These are phyloP conservation scores for Polyommatus icarus DNA, from an alignment of 2,888 invertebrate genomes.

Conservation along the genomic window DNA sequence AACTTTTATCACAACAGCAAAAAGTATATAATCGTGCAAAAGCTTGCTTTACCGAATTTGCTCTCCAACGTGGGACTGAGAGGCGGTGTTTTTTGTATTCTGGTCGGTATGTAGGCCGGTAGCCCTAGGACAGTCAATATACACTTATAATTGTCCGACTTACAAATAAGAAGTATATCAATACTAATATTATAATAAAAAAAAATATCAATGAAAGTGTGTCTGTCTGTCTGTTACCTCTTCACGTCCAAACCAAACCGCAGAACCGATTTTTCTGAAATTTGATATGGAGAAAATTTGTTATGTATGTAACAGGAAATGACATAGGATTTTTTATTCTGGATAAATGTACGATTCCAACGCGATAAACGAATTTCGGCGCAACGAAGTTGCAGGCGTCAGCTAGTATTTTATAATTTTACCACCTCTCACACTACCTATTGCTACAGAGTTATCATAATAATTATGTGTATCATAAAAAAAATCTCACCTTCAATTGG, in stretches of 20 bases:
- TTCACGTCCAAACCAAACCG: too few relatives aligned
- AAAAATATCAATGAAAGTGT: too few relatives aligned
- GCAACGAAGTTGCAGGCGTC: too few relatives aligned
- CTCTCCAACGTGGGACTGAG: constrained; percentile 64
- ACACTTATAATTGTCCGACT: constrained; percentile 33
- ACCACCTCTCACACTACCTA: background rate
- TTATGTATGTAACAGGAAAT: too few relatives aligned
- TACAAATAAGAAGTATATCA: background rate
- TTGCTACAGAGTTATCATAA: background rate
- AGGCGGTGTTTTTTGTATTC: constrained; percentile 66
- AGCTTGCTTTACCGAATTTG: constrained; percentile 66
- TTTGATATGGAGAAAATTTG: too few relatives aligned
- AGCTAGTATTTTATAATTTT: too few relatives aligned
- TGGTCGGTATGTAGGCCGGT: constrained; percentile 69
- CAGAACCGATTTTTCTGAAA: too few relatives aligned
- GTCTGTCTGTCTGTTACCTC: too few relatives aligned
- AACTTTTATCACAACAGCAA: background rate
- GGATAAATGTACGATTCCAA: too few relatives aligned
- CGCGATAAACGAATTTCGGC: too few relatives aligned
- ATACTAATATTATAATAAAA: too few relatives aligned
- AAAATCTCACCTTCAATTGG: constrained; percentile 72
- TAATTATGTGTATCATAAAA: constrained; percentile 16
- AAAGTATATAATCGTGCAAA: constrained; percentile 29
- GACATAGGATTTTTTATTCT: too few relatives aligned
- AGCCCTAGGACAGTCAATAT: constrained; percentile 53